Percentiles rank a stretch among this genome's conserved stretches.
Conservation (phyloP, 2,888 invertebrate species). For the Amiota minor region DNA sequence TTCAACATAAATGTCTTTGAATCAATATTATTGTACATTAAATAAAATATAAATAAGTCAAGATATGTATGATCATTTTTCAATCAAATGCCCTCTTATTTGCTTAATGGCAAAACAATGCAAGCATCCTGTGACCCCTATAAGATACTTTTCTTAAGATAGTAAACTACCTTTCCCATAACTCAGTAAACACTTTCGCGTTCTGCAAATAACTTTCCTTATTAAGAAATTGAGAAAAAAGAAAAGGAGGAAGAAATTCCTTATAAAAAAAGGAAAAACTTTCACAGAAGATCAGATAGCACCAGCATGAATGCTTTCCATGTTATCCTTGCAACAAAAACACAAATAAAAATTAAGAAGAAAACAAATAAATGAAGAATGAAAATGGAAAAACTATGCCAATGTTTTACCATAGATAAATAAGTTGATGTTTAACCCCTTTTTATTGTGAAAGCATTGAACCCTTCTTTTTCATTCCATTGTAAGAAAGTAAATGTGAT, state of each 20-base stretch:
- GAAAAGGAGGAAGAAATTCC: neutral
- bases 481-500: neutral
- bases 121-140: slow-evolving; percentile 10
- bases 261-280: slow-evolving; percentile 8
- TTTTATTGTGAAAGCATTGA: neutral
- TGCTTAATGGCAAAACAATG: neutral
- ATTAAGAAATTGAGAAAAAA: neutral
- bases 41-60: too few relatives aligned
- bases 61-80: too few relatives aligned
- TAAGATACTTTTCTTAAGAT: neutral
- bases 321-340: neutral
- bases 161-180: neutral
- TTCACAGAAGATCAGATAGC: slow-evolving; percentile 30
- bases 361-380: slow-evolving; percentile 6
- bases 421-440: slow-evolving; percentile 8
- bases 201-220: slow-evolving; percentile 18
- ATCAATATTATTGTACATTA: too few relatives aligned
- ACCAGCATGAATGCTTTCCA: slow-evolving; percentile 20
- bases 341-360: neutral
- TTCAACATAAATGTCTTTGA: too few relatives aligned
- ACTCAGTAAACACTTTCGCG: slow-evolving; percentile 15
- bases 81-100: too few relatives aligned
- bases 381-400: neutral
- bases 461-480: neutral
- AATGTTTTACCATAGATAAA: neutral